Percentiles rank a stretch among this genome's conserved stretches.
Evolutionary conservation across 2,888 invertebrate genomes (phyloP).

Genomic region (Polylopha cassiicola): DNA sequence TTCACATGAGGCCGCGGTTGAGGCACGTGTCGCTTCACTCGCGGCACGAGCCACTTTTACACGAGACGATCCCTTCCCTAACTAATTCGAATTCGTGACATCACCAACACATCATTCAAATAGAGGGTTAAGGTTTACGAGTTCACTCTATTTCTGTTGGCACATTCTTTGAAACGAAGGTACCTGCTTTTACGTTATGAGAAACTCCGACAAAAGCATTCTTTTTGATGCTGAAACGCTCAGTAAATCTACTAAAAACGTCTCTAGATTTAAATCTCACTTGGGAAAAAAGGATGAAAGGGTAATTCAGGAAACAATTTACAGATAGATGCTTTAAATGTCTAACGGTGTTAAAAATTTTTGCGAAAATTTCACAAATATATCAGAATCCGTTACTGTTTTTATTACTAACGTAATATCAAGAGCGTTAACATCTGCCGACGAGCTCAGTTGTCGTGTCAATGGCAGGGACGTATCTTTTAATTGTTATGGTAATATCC

Average conservation of each 20-base stretch:
- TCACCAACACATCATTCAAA: slow-evolving; percentile 41
- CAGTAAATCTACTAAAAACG: slow-evolving; percentile 17
- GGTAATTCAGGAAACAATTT: slow-evolving; percentile 18
- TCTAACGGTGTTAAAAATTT: slow-evolving; percentile 23
- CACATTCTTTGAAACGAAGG: slow-evolving; percentile 25
- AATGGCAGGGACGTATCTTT: slow-evolving; percentile 41
- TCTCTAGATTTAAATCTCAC: slow-evolving; percentile 18
- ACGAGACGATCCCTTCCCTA: slow-evolving; percentile 39
- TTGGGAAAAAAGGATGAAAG: slow-evolving; percentile 14
- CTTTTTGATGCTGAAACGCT: slow-evolving; percentile 18
- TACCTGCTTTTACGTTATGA: slow-evolving; percentile 15
- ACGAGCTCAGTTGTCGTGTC: slow-evolving; percentile 40
- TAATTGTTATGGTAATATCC: slow-evolving; percentile 51
- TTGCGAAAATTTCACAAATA: slow-evolving; percentile 27
- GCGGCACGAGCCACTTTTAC: slow-evolving; percentile 41
- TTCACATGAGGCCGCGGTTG: slow-evolving; percentile 41
- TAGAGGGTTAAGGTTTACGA: slow-evolving; percentile 36
- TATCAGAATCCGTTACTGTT: slow-evolving; percentile 31
- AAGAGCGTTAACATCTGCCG: slow-evolving; percentile 40
- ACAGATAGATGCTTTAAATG: slow-evolving; percentile 13
- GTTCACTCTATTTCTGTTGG: slow-evolving; percentile 33
- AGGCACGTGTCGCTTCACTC: slow-evolving; percentile 39
- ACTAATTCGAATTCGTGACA: slow-evolving; percentile 43
- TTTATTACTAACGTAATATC: slow-evolving; percentile 33
- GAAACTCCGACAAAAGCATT: slow-evolving; percentile 6